Base-by-base conservation (phyloP, 2,797 vertebrate genomes). In the Gephyroberyx darwinii region DNA sequence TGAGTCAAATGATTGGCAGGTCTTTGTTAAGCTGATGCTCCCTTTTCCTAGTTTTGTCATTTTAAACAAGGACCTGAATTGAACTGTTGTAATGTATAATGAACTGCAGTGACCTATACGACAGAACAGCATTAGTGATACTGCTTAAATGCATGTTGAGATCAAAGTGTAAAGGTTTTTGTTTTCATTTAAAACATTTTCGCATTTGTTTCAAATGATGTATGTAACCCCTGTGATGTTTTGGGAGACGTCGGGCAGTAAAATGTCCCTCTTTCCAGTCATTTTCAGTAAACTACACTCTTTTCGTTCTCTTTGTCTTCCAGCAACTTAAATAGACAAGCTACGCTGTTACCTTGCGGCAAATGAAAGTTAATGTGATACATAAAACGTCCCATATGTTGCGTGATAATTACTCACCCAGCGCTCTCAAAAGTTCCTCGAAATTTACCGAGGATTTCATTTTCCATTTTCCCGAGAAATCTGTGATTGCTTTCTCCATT, bases 401-500 rank as follows among this genome's bases (percentile, higher is more conserved):
- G 57, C 35, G 43, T 9, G 33, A 13, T 13, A 41, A 7, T 57
- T 65, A 91, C 95, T 95, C 86, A 98, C 96, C 95, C 58, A 97
- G 82, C 0, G 89, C 93, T 90, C 94, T 98, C 63, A 98, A 87
- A 48, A 98, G 93, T 60, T 98, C 97, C 86, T 98, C 97, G 41
- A 98, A 98, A 82, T 96, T 94, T 84, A 97, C 95, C 0, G 96
- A 97, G 14, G 93, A 94, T 81, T 94, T 95, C 93, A 98, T 98
- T 82, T 92, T 97, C 96, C 96, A 98, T 78, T 92, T 95, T 47
- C 97, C 97, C 12, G 96, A 94, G 86, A 98, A 98, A 86, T 97
- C 94, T 30, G 94, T 78, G 77, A 93, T 89, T 82, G 85, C 90
- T 10, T 66, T 68, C 65, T 93, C 90, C 90, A 90, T 90, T 56